phyloP scores from a whole-genome alignment of 2,797 vertebrate species.

The Gymnocypris eckloni region DNA sequence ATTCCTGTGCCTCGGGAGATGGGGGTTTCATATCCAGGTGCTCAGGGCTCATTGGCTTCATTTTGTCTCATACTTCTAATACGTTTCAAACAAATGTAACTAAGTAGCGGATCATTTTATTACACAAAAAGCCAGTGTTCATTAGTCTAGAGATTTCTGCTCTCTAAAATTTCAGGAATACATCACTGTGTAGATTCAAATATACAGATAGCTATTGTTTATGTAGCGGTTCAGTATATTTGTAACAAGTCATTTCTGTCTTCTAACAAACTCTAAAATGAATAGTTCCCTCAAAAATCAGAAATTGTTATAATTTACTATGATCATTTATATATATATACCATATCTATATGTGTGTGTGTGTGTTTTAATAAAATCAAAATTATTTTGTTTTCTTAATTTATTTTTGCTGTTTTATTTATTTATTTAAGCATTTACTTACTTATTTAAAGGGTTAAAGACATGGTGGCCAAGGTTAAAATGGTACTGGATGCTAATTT shows the following conservation, averaged over 20 bases:
- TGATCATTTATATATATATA: too few relatives aligned
- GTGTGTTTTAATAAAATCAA: too few relatives aligned
- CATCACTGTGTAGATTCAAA: background rate
- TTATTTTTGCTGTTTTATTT: too few relatives aligned
- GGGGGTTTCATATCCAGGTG: slow-evolving; percentile 25
- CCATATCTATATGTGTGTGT: too few relatives aligned
- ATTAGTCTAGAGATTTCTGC: slow-evolving; percentile 4
- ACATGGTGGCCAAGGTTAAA: too few relatives aligned
- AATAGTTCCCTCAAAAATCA: background rate
- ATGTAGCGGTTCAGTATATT: background rate
- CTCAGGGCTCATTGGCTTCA: slow-evolving; percentile 15
- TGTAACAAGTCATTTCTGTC: background rate
- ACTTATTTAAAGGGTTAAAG: too few relatives aligned
- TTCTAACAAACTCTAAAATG: background rate
- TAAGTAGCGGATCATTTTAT: background rate
- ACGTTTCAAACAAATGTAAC: slow-evolving; percentile 4
- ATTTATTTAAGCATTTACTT: too few relatives aligned
- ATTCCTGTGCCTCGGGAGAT: slow-evolving; percentile 2
- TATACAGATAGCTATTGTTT: background rate
- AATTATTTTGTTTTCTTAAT: too few relatives aligned
- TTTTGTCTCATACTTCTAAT: slow-evolving; percentile 23
- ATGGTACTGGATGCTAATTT: too few relatives aligned
- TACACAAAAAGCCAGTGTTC: background rate
- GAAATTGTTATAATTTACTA: background rate
- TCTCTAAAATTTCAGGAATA: background rate